Base-by-base conservation (phyloP, 2,888 invertebrate genomes). In the Volucella zonaria region DNA sequence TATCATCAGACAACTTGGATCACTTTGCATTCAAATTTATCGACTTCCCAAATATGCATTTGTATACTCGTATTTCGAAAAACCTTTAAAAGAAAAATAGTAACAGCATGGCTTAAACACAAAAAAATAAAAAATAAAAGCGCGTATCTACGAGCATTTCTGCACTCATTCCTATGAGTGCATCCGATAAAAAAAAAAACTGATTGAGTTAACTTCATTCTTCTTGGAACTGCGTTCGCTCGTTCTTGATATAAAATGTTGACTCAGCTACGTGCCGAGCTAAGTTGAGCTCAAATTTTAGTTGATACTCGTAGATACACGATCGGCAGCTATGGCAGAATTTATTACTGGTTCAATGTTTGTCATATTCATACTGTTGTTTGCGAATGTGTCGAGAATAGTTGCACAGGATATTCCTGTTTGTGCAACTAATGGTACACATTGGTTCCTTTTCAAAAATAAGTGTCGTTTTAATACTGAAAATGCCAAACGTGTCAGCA, bases 401-500 rank as follows among this genome's bases (percentile, higher is more conserved):
- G 42, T 9, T 2, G 1, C 6, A 6, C 51, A 12, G 12, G 62
- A 73, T 42, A 42, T 58, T 76, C 85, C 85, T 15, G 58, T 85
- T 43, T 85, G 85, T 45, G 85, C 76, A 1, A 85, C 85, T 3
- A 73, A 80, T 51, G 80, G 85, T 11, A 85, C 73, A 0, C 66
- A 80, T 45, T 76, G 62, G 45, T 85, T 73, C 56, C 38, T 79
- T n/a, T 83, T 85, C 49, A 67, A 76, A 58, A 85, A 80, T 31
- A 45, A 68, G 8, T 80, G 76, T 18, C 62, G 58, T 10, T 43
- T 85, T 1, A 58, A 62, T 10, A 15, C 31, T 31, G 76, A 80
- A 42, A 85, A 85, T 58, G 3, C 6, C 0, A 23, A 73, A 23
- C 80, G 71, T 47, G 40, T 14, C n/a, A 31, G 6, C 3, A 10